These are phyloP conservation scores for Myotis davidii DNA, from an alignment of 2,113 vertebrate genomes.

Conservation along the genomic window DNA sequence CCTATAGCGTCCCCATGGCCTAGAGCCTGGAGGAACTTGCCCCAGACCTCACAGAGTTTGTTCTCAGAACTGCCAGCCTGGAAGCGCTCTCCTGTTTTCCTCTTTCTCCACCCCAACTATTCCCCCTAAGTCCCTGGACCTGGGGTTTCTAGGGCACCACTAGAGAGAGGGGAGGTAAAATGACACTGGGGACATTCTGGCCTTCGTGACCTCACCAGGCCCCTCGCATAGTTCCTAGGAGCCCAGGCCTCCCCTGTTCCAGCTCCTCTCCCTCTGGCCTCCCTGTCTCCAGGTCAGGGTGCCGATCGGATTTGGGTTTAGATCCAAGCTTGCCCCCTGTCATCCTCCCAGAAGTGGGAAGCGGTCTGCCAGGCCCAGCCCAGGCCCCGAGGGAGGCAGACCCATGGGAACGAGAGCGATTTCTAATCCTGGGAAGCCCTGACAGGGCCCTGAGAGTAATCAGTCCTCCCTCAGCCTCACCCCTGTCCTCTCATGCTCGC, in stretches of 20 bases:
- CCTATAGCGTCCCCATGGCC: not conserved
- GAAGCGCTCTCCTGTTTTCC: not conserved
- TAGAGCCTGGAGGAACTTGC: not conserved
- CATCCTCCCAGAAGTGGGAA: not conserved
- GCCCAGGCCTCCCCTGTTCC: not conserved
- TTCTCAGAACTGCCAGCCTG: not conserved
- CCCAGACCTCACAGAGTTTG: not conserved
- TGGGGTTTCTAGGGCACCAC: slow-evolving; percentile 20
- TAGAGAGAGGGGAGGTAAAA: not conserved
- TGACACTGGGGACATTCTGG: slow-evolving; percentile 63
- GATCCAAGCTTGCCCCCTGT: not conserved
- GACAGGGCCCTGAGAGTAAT: not conserved
- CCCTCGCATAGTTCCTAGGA: slow-evolving; percentile 35
- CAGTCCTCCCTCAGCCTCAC: not conserved
- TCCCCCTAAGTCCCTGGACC: not conserved
- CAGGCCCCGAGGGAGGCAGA: not conserved
- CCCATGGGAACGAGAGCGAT: not conserved
- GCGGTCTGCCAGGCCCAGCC: not conserved
- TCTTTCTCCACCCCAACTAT: not conserved
- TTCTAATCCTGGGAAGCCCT: slow-evolving; percentile 63
- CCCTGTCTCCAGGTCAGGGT: not conserved
- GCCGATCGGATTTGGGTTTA: not conserved
- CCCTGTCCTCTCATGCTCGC: not conserved
- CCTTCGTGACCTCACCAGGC: not conserved
- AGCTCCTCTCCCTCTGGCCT: not conserved